Percentiles rank a stretch among this genome's conserved stretches.
Conservation (phyloP, 1,140 invertebrate species). For the Orchesella cincta region DNA sequence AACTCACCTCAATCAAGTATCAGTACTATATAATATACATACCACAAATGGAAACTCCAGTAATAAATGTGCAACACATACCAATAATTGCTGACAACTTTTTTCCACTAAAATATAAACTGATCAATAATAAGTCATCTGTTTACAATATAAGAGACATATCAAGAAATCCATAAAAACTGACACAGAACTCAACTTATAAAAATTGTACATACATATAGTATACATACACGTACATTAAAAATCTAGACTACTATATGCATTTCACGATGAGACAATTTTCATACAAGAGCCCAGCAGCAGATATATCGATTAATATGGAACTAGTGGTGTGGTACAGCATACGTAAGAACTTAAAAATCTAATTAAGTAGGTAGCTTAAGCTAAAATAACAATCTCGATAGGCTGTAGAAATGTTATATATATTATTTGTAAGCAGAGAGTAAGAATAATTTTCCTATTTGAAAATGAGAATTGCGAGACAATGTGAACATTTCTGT, state of each 20-base stretch:
- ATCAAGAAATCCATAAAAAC: not conserved
- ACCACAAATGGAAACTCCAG: not conserved
- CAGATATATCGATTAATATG: not conserved
- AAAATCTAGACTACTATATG: not conserved
- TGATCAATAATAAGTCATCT: slow-evolving; percentile 2
- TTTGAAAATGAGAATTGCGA: slow-evolving; percentile 13
- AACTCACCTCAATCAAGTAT: not conserved
- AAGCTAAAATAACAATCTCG: not conserved
- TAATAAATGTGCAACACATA: not conserved
- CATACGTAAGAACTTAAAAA: not conserved
- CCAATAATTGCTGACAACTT: too few relatives aligned
- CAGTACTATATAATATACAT: not conserved
- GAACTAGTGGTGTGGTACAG: not conserved
- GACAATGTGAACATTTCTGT: slow-evolving; percentile 26
- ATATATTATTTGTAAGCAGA: not conserved
- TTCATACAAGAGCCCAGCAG: not conserved
- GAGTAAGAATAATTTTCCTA: not conserved
- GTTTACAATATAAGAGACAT: slow-evolving; percentile 18
- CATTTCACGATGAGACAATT: too few relatives aligned
- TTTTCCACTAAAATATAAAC: not conserved
- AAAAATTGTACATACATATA: not conserved
- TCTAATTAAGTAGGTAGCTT: not conserved
- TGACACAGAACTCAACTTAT: slow-evolving; percentile 17
- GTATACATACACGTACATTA: not conserved
- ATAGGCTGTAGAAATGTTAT: not conserved